phyloP scores from a whole-genome alignment of 1,140 invertebrate species.

The Temnothorax curvispinosus region DNA sequence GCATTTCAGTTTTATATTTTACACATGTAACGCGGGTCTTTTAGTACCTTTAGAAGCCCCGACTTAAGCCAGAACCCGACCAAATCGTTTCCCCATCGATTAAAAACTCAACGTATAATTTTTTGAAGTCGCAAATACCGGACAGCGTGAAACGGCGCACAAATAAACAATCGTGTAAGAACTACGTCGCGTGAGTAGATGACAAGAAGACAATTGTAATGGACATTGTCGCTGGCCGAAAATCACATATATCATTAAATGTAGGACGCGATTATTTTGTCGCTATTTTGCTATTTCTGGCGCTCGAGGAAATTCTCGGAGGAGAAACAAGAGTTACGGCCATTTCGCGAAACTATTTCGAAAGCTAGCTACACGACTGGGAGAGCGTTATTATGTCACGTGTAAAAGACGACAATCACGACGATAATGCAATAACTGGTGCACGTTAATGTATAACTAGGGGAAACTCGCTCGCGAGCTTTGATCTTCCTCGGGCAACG shows the following conservation, averaged over 20 bases:
- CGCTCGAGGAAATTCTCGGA: conserved; percentile 44
- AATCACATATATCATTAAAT: conserved; percentile 11
- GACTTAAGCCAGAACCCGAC: neutral
- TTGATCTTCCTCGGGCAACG: neutral
- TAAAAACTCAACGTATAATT: neutral
- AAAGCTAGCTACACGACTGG: conserved; percentile 29
- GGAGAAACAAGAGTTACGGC: conserved; percentile 59
- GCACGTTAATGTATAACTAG: neutral
- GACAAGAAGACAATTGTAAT: conserved; percentile 14
- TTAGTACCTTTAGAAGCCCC: neutral
- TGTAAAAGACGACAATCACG: conserved; percentile 3
- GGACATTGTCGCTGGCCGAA: neutral
- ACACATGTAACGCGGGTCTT: neutral
- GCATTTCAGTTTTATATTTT: conserved; percentile 24
- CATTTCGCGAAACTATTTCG: conserved; percentile 64
- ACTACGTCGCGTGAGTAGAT: neutral
- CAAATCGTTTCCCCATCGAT: neutral
- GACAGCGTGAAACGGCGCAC: neutral
- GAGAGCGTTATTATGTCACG: conserved; percentile 50
- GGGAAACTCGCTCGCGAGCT: neutral
- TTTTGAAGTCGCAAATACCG: neutral
- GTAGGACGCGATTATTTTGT: conserved; percentile 11
- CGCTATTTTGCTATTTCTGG: conserved; percentile 42
- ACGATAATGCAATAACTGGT: conserved; percentile 29
- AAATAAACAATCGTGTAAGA: neutral